Evolutionary conservation across 2,888 invertebrate species (phyloP).

Genomic region (Drosophila trichaetosa): DNA sequence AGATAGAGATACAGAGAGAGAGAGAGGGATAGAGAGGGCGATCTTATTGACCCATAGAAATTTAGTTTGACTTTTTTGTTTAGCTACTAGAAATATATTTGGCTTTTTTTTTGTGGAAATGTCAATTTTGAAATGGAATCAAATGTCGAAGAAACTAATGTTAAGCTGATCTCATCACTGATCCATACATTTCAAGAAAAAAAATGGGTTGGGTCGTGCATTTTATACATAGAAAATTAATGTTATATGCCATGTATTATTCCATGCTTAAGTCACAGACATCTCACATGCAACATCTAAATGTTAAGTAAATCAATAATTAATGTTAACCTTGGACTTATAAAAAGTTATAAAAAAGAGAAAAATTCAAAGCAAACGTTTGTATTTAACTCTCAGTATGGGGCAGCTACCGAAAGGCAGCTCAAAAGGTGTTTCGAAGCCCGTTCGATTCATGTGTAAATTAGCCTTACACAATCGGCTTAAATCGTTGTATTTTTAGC

Average conservation of each 20-base stretch:
- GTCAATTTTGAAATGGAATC: constrained; percentile 65
- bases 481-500: constrained; percentile 73
- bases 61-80: constrained; percentile 12
- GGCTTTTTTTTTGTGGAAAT: constrained; percentile 50
- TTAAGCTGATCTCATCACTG: constrained; percentile 38
- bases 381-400: constrained; percentile 12
- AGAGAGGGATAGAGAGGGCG: not conserved
- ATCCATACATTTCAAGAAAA: constrained; percentile 4
- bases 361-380: constrained; percentile 52
- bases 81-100: constrained; percentile 1
- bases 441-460: constrained; percentile 75
- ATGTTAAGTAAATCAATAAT: constrained; percentile 73
- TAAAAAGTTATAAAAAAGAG: constrained; percentile 47
- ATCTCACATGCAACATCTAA: constrained; percentile 55
- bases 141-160: constrained; percentile 58
- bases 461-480: constrained; percentile 77
- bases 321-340: constrained; percentile 77
- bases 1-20: not conserved
- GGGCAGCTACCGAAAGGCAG: constrained; percentile 38
- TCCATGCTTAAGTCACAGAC: constrained; percentile 28
- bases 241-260: constrained; percentile 8
- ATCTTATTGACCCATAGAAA: constrained; percentile 25
- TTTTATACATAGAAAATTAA: constrained; percentile 14
- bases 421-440: constrained; percentile 45
- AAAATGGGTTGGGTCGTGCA: constrained; percentile 37